phyloP scores from a whole-genome alignment of 2,797 vertebrate genomes.

The Paedocypris micromegethes region DNA sequence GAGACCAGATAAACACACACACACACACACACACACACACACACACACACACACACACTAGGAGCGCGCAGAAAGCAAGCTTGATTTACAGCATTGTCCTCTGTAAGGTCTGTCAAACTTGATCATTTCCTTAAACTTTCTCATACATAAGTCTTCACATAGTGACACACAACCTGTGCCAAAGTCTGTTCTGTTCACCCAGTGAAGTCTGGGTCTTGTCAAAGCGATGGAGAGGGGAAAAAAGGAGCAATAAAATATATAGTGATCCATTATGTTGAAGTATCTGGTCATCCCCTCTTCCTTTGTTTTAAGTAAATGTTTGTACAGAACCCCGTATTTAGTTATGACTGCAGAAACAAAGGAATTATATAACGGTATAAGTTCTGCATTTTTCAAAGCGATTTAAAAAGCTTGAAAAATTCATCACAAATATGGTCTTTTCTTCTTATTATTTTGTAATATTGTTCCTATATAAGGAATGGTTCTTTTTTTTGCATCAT shows the following conservation, averaged over 20 bases:
- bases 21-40: conserved; percentile 27
- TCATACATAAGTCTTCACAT: conserved; percentile 11
- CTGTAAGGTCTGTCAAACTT: conserved; percentile 36
- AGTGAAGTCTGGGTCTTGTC: conserved; percentile 39
- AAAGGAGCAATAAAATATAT: neutral
- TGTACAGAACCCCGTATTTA: neutral
- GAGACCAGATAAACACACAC: conserved; percentile 23
- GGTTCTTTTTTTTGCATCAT: no score
- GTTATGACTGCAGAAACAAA: no score
- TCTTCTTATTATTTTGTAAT: no score
- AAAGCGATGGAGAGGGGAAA: conserved; percentile 1
- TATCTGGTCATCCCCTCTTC: neutral
- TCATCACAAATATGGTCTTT: no score
- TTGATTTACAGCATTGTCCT: conserved; percentile 37
- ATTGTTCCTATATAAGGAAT: no score
- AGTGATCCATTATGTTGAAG: neutral
- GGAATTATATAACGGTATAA: no score
- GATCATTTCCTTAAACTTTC: conserved; percentile 26
- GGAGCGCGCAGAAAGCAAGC: conserved; percentile 1
- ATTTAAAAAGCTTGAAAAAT: no score
- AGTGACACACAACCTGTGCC: conserved; percentile 55
- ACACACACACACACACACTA: conserved; percentile 25
- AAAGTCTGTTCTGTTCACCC: conserved; percentile 57
- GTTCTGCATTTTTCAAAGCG: no score
- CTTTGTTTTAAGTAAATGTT: neutral